Percentiles rank a stretch among this genome's conserved stretches.
phyloP scores from a whole-genome alignment of 2,888 invertebrate genomes.

The Ophonus ardosiacus region DNA sequence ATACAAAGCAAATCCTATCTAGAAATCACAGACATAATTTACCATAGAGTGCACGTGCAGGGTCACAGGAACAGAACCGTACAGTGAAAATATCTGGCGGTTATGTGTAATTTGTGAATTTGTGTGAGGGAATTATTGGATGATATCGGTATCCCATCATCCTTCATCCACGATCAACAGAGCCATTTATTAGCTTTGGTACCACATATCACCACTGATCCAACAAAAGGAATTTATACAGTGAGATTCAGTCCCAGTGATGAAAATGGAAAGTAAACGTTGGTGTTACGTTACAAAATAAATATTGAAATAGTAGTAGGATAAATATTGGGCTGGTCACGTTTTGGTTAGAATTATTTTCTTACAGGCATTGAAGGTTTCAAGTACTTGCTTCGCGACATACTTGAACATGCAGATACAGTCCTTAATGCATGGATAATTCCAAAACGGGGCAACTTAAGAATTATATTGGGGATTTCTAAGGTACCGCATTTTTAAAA shows the following conservation, averaged over 20 bases:
- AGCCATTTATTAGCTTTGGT: neutral
- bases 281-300: neutral
- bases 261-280: neutral
- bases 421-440: too few relatives aligned
- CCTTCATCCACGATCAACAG: neutral
- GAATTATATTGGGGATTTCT: too few relatives aligned
- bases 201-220: neutral
- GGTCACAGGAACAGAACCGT: neutral
- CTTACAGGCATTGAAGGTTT: too few relatives aligned
- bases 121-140: neutral
- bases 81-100: conserved; percentile 3
- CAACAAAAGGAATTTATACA: neutral
- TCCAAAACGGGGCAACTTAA: too few relatives aligned
- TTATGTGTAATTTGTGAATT: conserved; percentile 9
- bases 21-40: neutral
- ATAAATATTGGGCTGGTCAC: neutral
- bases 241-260: neutral
- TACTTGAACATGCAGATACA: too few relatives aligned
- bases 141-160: neutral
- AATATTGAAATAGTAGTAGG: neutral
- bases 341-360: neutral
- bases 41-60: neutral
- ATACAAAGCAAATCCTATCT: neutral
- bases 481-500: too few relatives aligned
- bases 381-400: too few relatives aligned